Evolutionary conservation across 2,888 invertebrate genomes (phyloP).

Genomic region (Morpho deidamia): DNA sequence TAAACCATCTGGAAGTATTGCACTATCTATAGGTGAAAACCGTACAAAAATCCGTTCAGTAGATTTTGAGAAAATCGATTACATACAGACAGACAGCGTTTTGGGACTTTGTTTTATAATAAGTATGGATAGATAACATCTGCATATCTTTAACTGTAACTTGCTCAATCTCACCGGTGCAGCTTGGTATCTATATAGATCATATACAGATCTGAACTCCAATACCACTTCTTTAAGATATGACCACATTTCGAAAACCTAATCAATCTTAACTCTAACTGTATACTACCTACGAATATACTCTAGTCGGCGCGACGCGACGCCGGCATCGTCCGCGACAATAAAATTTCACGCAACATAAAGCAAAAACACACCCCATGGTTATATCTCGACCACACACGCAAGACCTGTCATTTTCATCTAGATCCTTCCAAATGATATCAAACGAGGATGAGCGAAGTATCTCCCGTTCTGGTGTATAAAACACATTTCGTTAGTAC

Average conservation of each 20-base stretch:
- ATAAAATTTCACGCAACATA: conserved; percentile 77
- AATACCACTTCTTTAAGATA: too few species aligned
- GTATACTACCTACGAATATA: conserved; percentile 1
- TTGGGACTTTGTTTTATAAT: too few species aligned
- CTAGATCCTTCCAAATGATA: conserved; percentile 10
- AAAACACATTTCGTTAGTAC: conserved; percentile 61
- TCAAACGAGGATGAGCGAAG: conserved; percentile 25
- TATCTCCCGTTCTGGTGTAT: conserved; percentile 41
- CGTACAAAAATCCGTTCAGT: too few species aligned
- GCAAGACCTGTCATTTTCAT: conserved; percentile 35
- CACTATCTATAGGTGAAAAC: too few species aligned
- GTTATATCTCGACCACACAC: conserved; percentile 51
- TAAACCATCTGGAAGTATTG: too few species aligned
- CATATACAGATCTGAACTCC: too few species aligned
- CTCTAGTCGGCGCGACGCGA: conserved; percentile 25
- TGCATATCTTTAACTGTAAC: neutral
- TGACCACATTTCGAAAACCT: too few species aligned
- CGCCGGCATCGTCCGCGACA: conserved; percentile 50
- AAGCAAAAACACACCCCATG: conserved; percentile 76
- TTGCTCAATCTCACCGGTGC: neutral
- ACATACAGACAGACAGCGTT: too few species aligned
- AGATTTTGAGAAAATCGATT: too few species aligned
- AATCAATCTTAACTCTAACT: neutral
- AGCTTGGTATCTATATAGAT: too few species aligned
- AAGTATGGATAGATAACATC: too few species aligned